Evolutionary conservation across 2,888 invertebrate species (phyloP), one percentile per base, ranked within the genome.

Genomic region (Philhelius pedissequus): DNA sequence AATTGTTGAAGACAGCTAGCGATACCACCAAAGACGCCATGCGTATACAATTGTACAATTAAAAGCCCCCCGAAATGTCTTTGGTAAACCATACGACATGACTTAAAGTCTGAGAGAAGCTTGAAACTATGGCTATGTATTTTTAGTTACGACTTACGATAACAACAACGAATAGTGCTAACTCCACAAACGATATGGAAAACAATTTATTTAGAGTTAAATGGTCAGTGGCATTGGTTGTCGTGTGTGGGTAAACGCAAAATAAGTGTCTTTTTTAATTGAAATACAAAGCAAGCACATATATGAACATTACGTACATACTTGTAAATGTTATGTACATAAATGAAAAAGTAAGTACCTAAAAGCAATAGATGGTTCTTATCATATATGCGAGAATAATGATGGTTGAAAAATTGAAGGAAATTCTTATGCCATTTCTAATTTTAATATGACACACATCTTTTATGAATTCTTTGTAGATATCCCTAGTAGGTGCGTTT

Each of bases 191-290:
- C 27, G 15, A 38, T 52, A 45, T 64, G 71, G 52, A 68, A 70
- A 58, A 75, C 56, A 64, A 50, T 76, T 70, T 52, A 60, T 76
- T 77, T 52, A 35, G 48, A 66, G 66, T 81, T 77, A 77, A 68
- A 66, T 68, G 77, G 77, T 82, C 77, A 77, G 58, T 82, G 81
- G 77, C 81, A 71, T 77, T 71, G 77, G 64, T 50, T 40, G 64
- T 50, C 18, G 43, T 48, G 43, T 48, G 52, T 58, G 69, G 48
- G 22, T 18, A 15, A 52, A 40, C 18, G 15, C 27, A 32, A 58
- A 35, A 77, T n/a, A n/a, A 30, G 9, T 15, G 22, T 9, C 3
- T 20, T 43, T 77, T 40, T 60, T n/a, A 70, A 62, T 54, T 69
- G 20, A 43, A 71, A 71, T 64, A 48, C 18, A 50, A 43, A 52